A percentile compares a stretch with the other conserved stretches of the same genome.
phyloP scores from a whole-genome alignment of 1,140 invertebrate genomes.

The Drosophila mauritiana region DNA sequence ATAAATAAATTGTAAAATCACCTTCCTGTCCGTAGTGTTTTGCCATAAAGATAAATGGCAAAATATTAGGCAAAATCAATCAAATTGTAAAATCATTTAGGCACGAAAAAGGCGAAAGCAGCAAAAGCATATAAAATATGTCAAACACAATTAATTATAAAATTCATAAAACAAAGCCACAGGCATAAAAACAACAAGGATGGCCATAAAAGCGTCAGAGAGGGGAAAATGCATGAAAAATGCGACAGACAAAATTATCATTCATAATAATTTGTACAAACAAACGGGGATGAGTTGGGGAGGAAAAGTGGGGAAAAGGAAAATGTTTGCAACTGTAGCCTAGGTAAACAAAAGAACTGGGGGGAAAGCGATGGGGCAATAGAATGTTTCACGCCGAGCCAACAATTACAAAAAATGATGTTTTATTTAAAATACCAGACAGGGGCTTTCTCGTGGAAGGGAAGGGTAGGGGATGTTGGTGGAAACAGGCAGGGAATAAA shows the following conservation, averaged over 20 bases:
- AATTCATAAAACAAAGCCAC: constrained; percentile 67
- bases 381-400: constrained; percentile 43
- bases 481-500: constrained; percentile 41
- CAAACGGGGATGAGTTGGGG: constrained; percentile 17
- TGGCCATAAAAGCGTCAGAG: constrained; percentile 54
- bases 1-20: constrained; percentile 1
- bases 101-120: constrained; percentile 8
- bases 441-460: not conserved
- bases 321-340: constrained; percentile 47
- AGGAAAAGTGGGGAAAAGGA: not conserved
- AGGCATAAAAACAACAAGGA: constrained; percentile 50
- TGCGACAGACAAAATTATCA: constrained; percentile 74
- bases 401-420: constrained; percentile 74
- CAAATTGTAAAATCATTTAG: constrained; percentile 50
- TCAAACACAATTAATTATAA: constrained; percentile 75
- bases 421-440: constrained; percentile 71
- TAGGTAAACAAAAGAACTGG: constrained; percentile 32
- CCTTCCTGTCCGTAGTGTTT: not conserved
- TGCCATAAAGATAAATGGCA: constrained; percentile 51
- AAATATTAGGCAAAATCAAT: constrained; percentile 67
- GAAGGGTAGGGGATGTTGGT: not conserved
- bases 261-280: constrained; percentile 77
- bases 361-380: constrained; percentile 36
- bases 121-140: constrained; percentile 54
- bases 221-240: constrained; percentile 64